phyloP scores from a whole-genome alignment of 2,113 vertebrate species.

The Bostrychus sinensis region DNA sequence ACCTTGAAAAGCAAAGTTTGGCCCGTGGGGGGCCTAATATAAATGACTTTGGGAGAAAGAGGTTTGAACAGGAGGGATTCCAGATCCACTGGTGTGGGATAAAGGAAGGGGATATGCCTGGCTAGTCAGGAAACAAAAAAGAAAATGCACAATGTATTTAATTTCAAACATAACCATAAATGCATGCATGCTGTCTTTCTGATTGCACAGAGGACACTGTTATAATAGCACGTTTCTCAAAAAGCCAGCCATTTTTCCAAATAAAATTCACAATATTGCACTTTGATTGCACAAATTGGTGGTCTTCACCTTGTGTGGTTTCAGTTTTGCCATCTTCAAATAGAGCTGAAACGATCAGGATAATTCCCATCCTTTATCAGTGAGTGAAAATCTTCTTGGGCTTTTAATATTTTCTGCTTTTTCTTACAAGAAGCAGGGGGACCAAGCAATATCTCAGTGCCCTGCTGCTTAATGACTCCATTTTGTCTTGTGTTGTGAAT shows the following conservation, averaged over 20 bases:
- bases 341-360: not conserved
- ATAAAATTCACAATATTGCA: not conserved
- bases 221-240: no score
- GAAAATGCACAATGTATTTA: no score
- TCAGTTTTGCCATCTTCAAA: not conserved
- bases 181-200: no score
- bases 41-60: no score
- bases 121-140: no score
- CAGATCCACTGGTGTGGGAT: no score
- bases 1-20: no score
- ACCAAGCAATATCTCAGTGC: not conserved
- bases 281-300: no score
- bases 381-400: not conserved
- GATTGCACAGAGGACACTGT: not conserved
- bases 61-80: no score
- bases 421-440: not conserved
- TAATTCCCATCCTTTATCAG: not conserved
- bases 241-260: not conserved
- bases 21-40: no score
- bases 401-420: slow-evolving; percentile 1
- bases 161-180: no score
- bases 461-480: not conserved
- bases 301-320: not conserved
- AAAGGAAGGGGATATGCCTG: no score
- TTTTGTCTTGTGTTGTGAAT: slow-evolving; percentile 5